Base-by-base conservation (phyloP, 2,113 vertebrate genomes). In the Galemys pyrenaicus region DNA sequence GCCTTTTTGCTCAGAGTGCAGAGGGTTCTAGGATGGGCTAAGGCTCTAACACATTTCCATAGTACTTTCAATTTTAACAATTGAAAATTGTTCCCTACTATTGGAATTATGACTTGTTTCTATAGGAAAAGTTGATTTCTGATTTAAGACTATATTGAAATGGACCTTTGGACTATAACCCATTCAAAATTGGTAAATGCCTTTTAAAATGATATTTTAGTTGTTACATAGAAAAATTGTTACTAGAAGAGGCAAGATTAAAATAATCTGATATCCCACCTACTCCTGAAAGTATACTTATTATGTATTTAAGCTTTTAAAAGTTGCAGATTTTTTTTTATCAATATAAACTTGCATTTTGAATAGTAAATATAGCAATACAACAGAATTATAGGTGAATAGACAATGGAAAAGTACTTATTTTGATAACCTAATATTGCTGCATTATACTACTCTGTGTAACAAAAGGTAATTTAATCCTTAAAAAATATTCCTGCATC, bases 381-480 rank as follows among this genome's bases (percentile, higher is more conserved):
- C 16, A 54, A 54, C 16, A 54, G 51, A 19, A 19, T 54, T 85
- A 1, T 37, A 11, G 39, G 3, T 78, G 67, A 87, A 39, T 30
- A 87, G 73, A 41, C 19, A 64, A 44, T 81, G 81, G 56, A 74
- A 83, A 49, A 83, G 30, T 64, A 44, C 49, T 65, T 89, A 67
- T 78, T 88, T 94, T 93, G 79, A 78, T 92, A 70, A 78, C 46
- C 28, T 81, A 20, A 46, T 20, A 68, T n/a, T 77, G 54, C 54
- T 89, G 10, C 26, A 39, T 51, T 60, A 67, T 84, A 79, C 39
- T 64, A 30, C 56, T 51, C 17, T 78, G 1, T 32, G 3, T 80
- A 89, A 54, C 39, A 77, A 75, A 94, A 56, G 71, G 64, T 81
- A 80, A 90, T 20, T 88, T 87, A 51, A 32, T 91, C 56, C 79